Percentiles rank a stretch among this genome's conserved stretches.
These are phyloP conservation scores for Pantherophis guttatus DNA, from an alignment of 2,113 vertebrate genomes.

Conservation along the genomic window DNA sequence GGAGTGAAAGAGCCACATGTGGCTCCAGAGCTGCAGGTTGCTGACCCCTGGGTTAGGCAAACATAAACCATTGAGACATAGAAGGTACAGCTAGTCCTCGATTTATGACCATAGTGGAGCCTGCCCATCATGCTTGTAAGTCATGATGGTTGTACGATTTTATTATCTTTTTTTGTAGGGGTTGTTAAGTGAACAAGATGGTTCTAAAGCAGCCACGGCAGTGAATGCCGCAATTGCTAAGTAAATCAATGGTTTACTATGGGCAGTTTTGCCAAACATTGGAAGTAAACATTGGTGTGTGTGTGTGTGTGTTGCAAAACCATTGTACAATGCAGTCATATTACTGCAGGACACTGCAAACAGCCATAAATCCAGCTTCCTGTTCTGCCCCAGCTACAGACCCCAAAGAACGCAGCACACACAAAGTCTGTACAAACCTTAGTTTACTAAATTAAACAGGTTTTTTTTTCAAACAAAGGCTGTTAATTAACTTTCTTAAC, in stretches of 20 bases:
- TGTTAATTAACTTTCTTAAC: too few species aligned
- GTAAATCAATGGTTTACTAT: background rate
- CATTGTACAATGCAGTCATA: too few species aligned
- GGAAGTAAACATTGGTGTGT: background rate
- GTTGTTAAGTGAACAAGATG: background rate
- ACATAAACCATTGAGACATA: background rate
- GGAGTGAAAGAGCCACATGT: too few species aligned
- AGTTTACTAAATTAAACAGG: too few species aligned
- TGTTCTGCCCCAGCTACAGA: too few species aligned
- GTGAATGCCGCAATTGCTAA: too few species aligned
- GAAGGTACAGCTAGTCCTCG: background rate
- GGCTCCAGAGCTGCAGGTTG: too few species aligned
- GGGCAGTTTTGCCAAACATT: background rate
- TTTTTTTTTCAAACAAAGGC: too few species aligned
- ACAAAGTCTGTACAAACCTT: too few species aligned
- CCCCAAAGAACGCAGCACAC: too few species aligned
- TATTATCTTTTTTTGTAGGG: background rate
- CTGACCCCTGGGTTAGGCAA: background rate
- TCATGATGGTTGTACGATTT: background rate
- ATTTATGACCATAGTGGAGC: background rate
- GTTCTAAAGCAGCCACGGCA: background rate
- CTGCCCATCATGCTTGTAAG: background rate
- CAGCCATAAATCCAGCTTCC: background rate
- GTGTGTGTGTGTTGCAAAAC: too few species aligned
- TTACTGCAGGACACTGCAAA: background rate